A percentile compares a stretch with the other conserved stretches of the same genome.
Conservation (phyloP, 1,140 invertebrate genomes). For the Papilio polytes region DNA sequence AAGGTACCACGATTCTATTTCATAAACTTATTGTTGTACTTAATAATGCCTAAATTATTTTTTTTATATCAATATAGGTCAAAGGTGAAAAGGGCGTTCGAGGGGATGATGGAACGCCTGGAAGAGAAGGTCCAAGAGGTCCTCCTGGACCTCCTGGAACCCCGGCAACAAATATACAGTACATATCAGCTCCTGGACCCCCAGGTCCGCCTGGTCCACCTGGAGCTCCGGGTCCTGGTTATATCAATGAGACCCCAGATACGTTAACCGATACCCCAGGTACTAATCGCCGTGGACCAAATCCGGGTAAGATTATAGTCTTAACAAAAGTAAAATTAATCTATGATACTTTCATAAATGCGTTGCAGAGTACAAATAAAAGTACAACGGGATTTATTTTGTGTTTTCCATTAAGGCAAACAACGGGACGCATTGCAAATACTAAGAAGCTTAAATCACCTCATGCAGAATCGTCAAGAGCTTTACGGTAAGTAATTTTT, state of each 20-base stretch:
- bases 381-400: neutral
- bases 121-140: constrained; percentile 86
- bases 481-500: constrained; percentile 63
- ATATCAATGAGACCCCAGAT: constrained; percentile 62
- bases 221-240: constrained; percentile 31
- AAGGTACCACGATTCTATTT: constrained; percentile 63
- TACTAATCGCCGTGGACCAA: constrained; percentile 64
- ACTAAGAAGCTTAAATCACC: constrained; percentile 68
- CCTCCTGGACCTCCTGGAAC: constrained; percentile 83
- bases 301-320: constrained; percentile 52
- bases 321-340: neutral
- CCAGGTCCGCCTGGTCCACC: constrained; percentile 88
- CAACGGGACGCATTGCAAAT: constrained; percentile 71
- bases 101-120: constrained; percentile 84
- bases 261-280: constrained; percentile 73
- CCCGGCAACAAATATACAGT: constrained; percentile 80
- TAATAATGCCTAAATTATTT: neutral
- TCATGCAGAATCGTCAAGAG: constrained; percentile 69
- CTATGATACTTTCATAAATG: neutral
- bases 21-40: constrained; percentile 5
- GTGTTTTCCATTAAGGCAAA: constrained; percentile 54
- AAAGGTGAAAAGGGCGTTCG: constrained; percentile 89
- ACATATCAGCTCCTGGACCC: constrained; percentile 86
- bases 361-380: neutral
- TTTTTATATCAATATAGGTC: constrained; percentile 57